These are phyloP conservation scores for Lophius piscatorius DNA, from an alignment of 2,113 vertebrate genomes.

Conservation along the genomic window DNA sequence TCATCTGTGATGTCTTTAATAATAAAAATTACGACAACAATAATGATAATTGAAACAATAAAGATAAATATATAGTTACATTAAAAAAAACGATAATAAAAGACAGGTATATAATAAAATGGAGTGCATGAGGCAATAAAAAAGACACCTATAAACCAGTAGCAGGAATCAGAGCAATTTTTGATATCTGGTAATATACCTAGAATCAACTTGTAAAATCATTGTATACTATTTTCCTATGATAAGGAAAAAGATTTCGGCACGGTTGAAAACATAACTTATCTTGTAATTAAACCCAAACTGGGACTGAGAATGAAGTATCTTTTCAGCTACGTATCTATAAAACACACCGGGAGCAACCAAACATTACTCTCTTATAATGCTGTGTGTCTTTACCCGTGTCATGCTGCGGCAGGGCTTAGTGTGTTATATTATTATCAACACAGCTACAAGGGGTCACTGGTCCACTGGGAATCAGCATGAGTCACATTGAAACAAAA, in stretches of 20 bases:
- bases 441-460: conserved; percentile 42
- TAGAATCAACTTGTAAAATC: too few species aligned
- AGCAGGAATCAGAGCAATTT: too few species aligned
- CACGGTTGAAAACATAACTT: rapidly evolving
- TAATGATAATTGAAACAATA: too few species aligned
- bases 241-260: background rate
- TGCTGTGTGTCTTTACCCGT: conserved; percentile 18
- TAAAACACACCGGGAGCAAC: conserved; percentile 10
- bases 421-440: conserved; percentile 36
- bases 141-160: too few species aligned
- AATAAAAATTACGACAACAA: too few species aligned
- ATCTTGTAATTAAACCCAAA: too few species aligned
- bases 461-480: conserved; percentile 46
- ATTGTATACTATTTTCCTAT: background rate
- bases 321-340: background rate
- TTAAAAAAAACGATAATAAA: too few species aligned
- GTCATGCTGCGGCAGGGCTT: conserved; percentile 18
- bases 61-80: too few species aligned
- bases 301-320: background rate
- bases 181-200: too few species aligned
- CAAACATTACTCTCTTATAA: conserved; percentile 2
- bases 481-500: conserved; percentile 44
- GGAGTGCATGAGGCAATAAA: too few species aligned
- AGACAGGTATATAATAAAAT: too few species aligned
- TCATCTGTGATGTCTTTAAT: too few species aligned